Conservation (phyloP, 2,888 invertebrate species). For the Andrena fulva region DNA sequence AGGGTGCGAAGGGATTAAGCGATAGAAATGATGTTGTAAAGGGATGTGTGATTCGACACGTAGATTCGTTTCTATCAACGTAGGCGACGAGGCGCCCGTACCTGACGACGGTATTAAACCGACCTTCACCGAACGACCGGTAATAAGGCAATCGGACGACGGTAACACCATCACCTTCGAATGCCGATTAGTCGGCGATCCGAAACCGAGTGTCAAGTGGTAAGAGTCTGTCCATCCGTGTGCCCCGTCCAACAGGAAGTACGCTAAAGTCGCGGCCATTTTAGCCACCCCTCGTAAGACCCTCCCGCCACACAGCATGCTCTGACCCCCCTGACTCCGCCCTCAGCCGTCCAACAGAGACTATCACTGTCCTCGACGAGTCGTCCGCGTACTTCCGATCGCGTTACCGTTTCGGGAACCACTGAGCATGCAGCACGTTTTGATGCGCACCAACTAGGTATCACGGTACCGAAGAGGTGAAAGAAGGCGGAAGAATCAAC, state of each 20-base stretch:
- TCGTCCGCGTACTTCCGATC: slow-evolving; percentile 53
- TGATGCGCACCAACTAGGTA: slow-evolving; percentile 87
- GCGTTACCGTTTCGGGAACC: slow-evolving; percentile 17
- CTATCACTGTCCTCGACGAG: neutral
- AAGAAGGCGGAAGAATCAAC: slow-evolving; percentile 93
- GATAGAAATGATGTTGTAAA: neutral
- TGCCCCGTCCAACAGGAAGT: slow-evolving; percentile 56
- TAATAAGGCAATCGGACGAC: slow-evolving; percentile 98
- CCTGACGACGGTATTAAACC: slow-evolving; percentile 98
- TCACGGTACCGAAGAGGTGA: slow-evolving; percentile 92
- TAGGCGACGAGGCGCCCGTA: slow-evolving; percentile 98
- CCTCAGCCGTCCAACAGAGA: neutral
- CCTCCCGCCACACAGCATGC: slow-evolving; percentile 5
- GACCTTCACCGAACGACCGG: slow-evolving; percentile 98
- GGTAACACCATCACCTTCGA: slow-evolving; percentile 98
- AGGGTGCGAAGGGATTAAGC: slow-evolving; percentile 55
- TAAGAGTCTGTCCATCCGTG: slow-evolving; percentile 86
- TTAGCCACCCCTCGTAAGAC: neutral
- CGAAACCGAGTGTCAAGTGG: slow-evolving; percentile 97
- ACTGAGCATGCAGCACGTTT: slow-evolving; percentile 42
- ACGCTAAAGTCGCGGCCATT: slow-evolving; percentile 13
- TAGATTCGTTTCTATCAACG: slow-evolving; percentile 72
- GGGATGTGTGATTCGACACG: slow-evolving; percentile 38
- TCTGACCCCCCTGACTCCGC: neutral
- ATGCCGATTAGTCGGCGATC: slow-evolving; percentile 98